These are phyloP conservation scores for Cathartes aura DNA, from an alignment of 2,113 vertebrate species.

Conservation along the genomic window DNA sequence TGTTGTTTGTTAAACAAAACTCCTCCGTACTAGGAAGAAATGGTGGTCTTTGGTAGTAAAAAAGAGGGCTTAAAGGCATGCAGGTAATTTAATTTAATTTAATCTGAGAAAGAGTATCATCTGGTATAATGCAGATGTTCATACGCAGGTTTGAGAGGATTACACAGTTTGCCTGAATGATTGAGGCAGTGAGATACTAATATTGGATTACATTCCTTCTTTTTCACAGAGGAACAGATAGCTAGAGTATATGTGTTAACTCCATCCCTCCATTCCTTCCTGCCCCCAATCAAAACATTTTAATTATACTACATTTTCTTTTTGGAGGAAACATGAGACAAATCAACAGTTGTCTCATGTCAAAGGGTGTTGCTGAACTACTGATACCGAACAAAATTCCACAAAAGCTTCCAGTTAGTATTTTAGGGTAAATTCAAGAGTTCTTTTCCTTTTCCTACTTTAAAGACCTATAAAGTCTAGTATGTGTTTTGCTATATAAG, in stretches of 20 bases:
- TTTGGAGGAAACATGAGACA: neutral
- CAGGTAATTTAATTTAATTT: slow-evolving; percentile 46
- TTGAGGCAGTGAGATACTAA: neutral
- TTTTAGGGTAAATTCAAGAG: neutral
- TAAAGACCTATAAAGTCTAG: neutral
- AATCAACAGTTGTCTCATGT: neutral
- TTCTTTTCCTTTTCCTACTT: neutral
- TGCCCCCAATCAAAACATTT: neutral
- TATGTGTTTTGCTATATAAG: neutral
- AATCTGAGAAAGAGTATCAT: neutral
- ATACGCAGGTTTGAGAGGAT: slow-evolving; percentile 6
- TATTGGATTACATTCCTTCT: neutral
- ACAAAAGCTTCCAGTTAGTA: neutral
- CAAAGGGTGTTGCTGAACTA: neutral
- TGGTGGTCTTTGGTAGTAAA: neutral
- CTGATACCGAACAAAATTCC: neutral
- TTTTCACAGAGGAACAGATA: neutral
- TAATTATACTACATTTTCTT: neutral
- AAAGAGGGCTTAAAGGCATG: neutral
- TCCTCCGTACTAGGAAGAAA: neutral
- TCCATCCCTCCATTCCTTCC: neutral
- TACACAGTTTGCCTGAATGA: neutral
- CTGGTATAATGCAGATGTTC: neutral
- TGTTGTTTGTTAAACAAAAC: neutral
- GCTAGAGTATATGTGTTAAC: neutral